Conservation (phyloP, 2,797 vertebrate genomes). For the Ctenopoma kingsleyae region DNA sequence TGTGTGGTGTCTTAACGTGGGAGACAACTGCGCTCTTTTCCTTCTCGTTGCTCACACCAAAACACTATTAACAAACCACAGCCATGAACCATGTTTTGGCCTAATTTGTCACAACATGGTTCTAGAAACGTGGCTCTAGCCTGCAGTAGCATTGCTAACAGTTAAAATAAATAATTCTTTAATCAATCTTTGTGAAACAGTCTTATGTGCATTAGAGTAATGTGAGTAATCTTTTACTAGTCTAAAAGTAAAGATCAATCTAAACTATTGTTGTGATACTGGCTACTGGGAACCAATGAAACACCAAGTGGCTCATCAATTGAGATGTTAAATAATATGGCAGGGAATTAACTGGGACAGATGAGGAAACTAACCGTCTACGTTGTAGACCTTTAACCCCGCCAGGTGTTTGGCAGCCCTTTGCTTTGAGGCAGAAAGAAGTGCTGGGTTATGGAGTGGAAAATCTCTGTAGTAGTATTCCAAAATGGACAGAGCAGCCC, state of each 20-base stretch:
- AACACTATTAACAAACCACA: not conserved
- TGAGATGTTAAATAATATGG: not conserved
- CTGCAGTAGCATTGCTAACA: too few species aligned
- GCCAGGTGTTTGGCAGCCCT: constrained; percentile 93
- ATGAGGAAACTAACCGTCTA: constrained; percentile 89
- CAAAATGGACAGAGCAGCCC: constrained; percentile 92
- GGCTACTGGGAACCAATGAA: not conserved
- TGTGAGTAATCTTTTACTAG: not conserved
- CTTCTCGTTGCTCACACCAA: not conserved
- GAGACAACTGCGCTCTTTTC: not conserved
- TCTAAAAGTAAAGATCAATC: not conserved
- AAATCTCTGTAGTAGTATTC: constrained; percentile 98
- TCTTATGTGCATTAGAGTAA: not conserved
- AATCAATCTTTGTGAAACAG: too few species aligned
- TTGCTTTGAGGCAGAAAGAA: constrained; percentile 92
- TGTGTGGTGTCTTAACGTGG: not conserved
- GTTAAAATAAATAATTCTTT: not conserved
- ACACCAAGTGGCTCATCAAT: not conserved
- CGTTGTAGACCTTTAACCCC: constrained; percentile 94
- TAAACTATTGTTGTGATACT: not conserved
- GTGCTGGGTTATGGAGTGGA: constrained; percentile 92
- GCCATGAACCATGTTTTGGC: not conserved
- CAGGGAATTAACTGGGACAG: not conserved
- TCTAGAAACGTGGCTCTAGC: too few species aligned
- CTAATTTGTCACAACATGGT: not conserved